Base-by-base conservation (phyloP, 2,113 vertebrate genomes). In the Canis aureus region DNA sequence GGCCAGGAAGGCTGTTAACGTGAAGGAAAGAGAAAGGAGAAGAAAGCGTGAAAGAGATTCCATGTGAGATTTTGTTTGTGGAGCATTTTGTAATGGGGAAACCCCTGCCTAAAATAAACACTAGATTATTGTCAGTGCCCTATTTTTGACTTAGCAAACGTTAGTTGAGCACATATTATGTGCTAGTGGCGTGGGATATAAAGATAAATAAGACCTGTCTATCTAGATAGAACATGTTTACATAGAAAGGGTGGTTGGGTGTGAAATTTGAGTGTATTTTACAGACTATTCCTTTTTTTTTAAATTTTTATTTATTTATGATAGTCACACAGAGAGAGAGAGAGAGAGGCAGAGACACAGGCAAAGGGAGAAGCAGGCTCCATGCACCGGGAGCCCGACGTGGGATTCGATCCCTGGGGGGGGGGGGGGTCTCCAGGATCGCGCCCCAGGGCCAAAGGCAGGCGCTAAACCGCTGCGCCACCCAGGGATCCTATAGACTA, bases 231-330 rank as follows among this genome's bases (percentile, higher is more conserved):
- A 88, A 38, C 15, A 32, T 49, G 55, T 64, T 64, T 81, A 43
- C 43, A 27, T 51, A 43, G 49, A 66, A 74, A 85, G 35, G 8
- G 49, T 53, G 55, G 57, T 7, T 38, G 29, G 9, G 57, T 84
- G 89, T 89, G 27, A 96, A 25, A 25, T 15, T 38, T n/a, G 57
- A 73, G 51, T 55, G 38, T 91, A 55, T 88, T 94, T 87, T 81
- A 57, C 22, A 87, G 23, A 79, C 11, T 71, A 64, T 29, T 55
- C 83, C 19, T 0, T 64, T 38, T 38, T 38, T 38, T 38, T 38
- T 0, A 38, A 38, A 38, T 38, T 38, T 38, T 38, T 38, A 38
- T 38, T 38, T 38, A 38, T 38, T 38, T 38, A 38, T 38, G 38
- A 38, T 38, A 38, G 38, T 38, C 38, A 38, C 38, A 38, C 38